A percentile compares a stretch with the other conserved stretches of the same genome.
Conservation (phyloP, 2,888 invertebrate species). For the Cryptocheilus praepositus region DNA sequence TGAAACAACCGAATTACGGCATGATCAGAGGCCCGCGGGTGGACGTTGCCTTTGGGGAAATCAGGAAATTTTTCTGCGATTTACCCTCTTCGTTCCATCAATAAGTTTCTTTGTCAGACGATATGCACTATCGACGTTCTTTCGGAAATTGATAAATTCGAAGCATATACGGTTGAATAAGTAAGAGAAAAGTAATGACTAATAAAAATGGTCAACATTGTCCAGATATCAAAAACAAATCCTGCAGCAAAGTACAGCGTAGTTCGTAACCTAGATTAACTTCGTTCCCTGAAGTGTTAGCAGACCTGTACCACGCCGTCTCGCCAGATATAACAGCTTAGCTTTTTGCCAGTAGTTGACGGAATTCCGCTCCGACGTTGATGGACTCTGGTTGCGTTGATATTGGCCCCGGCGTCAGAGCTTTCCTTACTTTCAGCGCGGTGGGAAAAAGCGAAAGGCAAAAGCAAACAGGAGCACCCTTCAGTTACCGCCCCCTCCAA, state of each 20-base stretch:
- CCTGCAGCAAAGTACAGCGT: no score
- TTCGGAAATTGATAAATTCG: no score
- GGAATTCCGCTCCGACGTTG: not conserved
- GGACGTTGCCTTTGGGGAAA: no score
- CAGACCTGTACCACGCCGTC: slow-evolving; percentile 42
- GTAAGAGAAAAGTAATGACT: no score
- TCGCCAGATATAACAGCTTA: slow-evolving; percentile 24
- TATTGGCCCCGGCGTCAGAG: slow-evolving; percentile 33
- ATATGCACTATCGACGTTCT: no score
- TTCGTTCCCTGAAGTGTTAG: slow-evolving; percentile 48
- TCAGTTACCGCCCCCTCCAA: slow-evolving; percentile 25
- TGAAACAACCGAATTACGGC: no score
- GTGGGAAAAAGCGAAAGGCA: slow-evolving; percentile 50
- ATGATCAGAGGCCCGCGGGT: no score
- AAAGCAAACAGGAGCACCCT: slow-evolving; percentile 49
- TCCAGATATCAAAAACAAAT: not conserved
- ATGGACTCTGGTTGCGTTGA: slow-evolving; percentile 20
- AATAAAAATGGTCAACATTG: no score
- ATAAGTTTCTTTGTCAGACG: no score
- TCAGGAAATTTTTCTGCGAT: no score
- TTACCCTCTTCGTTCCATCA: no score
- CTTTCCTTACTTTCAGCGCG: slow-evolving; percentile 49
- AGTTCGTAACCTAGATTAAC: slow-evolving; percentile 45
- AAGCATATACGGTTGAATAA: no score
- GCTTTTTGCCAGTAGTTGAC: slow-evolving; percentile 32